A percentile compares a stretch with the other conserved stretches of the same genome.
phyloP scores from a whole-genome alignment of 2,797 vertebrate species.

The Octomys mimax region DNA sequence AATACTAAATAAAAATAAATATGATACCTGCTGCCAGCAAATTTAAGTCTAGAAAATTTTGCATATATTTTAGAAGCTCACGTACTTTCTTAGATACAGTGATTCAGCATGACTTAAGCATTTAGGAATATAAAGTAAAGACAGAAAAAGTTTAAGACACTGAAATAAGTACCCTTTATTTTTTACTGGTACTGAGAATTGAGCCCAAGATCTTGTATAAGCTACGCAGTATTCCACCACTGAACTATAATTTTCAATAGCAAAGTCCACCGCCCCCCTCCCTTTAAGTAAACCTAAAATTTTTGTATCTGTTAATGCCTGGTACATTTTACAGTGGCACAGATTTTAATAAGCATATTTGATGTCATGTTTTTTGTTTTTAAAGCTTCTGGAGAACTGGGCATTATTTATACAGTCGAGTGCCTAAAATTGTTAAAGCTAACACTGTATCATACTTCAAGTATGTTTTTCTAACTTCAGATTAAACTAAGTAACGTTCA shows the following conservation, averaged over 20 bases:
- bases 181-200: background rate
- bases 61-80: constrained; percentile 51
- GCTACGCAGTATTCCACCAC: background rate
- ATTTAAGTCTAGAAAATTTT: constrained; percentile 26
- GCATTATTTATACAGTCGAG: constrained; percentile 28
- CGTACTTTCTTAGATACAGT: background rate
- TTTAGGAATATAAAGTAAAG: constrained; percentile 34
- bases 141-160: constrained; percentile 20
- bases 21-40: background rate
- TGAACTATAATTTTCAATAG: background rate
- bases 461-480: constrained; percentile 54
- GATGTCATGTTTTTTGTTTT: background rate
- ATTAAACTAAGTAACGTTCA: background rate
- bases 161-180: background rate
- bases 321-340: constrained; percentile 9
- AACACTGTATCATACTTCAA: constrained; percentile 28
- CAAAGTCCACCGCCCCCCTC: background rate
- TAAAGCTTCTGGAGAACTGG: constrained; percentile 50
- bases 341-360: background rate
- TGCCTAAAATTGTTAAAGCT: constrained; percentile 55
- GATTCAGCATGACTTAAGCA: background rate
- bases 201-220: background rate
- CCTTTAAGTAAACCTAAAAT: background rate
- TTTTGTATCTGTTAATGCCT: constrained; percentile 19
- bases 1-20: no score